These are phyloP conservation scores for Petromus typicus DNA, from an alignment of 2,113 vertebrate species.

Conservation along the genomic window DNA sequence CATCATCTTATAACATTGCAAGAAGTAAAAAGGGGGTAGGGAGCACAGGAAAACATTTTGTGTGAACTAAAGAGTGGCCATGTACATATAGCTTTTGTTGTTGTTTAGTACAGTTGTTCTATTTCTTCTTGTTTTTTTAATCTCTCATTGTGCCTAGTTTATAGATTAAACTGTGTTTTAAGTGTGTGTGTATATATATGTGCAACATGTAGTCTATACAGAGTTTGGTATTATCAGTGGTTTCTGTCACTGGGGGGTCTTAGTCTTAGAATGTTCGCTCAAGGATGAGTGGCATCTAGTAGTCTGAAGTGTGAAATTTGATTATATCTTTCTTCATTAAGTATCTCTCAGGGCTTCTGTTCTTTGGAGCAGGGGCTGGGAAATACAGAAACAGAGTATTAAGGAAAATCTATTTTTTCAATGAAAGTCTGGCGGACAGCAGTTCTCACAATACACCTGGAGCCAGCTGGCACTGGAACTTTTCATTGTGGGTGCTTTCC, in stretches of 20 bases:
- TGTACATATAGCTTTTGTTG: not conserved
- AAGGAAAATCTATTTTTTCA: not conserved
- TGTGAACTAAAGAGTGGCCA: not conserved
- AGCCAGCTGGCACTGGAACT: not conserved
- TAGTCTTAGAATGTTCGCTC: not conserved
- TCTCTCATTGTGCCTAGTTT: not conserved
- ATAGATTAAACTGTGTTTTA: not conserved
- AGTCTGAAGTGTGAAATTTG: not conserved
- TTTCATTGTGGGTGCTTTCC: not conserved
- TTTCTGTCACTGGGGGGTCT: not conserved
- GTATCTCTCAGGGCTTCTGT: not conserved
- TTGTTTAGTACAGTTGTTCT: not conserved
- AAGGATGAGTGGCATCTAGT: not conserved
- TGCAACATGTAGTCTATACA: not conserved
- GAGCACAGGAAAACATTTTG: not conserved
- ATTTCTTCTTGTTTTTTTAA: not conserved
- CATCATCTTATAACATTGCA: not conserved
- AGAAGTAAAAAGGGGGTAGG: not conserved
- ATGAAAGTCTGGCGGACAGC: not conserved
- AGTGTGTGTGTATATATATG: not conserved
- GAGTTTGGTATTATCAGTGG: not conserved
- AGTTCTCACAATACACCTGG: constrained; percentile 38
- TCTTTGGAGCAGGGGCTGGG: not conserved
- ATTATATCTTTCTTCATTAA: not conserved
- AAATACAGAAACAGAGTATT: not conserved